Conservation (phyloP, 1,140 invertebrate species). For the Anagrus nilaparvatae region DNA sequence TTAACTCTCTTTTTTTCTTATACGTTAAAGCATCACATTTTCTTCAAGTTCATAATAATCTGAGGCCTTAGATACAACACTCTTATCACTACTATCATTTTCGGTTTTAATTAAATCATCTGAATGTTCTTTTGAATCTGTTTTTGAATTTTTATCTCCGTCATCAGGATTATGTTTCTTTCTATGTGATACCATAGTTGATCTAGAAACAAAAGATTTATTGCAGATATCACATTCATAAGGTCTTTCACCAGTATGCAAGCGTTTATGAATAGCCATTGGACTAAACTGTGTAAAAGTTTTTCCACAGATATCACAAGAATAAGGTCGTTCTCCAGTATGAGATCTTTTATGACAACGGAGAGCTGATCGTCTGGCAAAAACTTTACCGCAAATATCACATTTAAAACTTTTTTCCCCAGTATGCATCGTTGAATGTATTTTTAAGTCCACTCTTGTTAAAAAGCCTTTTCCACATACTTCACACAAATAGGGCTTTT, state of each 20-base stretch:
- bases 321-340: slow-evolving; percentile 57
- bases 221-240: slow-evolving; percentile 67
- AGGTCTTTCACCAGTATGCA: slow-evolving; percentile 71
- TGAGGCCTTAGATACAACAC: no score
- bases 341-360: slow-evolving; percentile 58
- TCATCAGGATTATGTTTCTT: slow-evolving; percentile 42
- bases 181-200: slow-evolving; percentile 50
- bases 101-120: slow-evolving; percentile 10
- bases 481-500: slow-evolving; percentile 60
- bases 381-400: slow-evolving; percentile 55
- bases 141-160: slow-evolving; percentile 30
- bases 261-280: slow-evolving; percentile 51
- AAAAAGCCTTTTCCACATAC: slow-evolving; percentile 56
- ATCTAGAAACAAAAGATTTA: slow-evolving; percentile 48
- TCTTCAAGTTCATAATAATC: not conserved
- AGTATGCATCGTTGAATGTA: slow-evolving; percentile 58
- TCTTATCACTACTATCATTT: not conserved
- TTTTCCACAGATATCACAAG: slow-evolving; percentile 52
- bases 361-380: slow-evolving; percentile 58
- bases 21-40: no score
- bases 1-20: no score
- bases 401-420: slow-evolving; percentile 62
- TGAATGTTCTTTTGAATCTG: slow-evolving; percentile 11
- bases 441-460: slow-evolving; percentile 48
- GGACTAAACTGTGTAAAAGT: slow-evolving; percentile 54